Conservation (phyloP, 2,888 invertebrate species). For the Phaonia tiefii region DNA sequence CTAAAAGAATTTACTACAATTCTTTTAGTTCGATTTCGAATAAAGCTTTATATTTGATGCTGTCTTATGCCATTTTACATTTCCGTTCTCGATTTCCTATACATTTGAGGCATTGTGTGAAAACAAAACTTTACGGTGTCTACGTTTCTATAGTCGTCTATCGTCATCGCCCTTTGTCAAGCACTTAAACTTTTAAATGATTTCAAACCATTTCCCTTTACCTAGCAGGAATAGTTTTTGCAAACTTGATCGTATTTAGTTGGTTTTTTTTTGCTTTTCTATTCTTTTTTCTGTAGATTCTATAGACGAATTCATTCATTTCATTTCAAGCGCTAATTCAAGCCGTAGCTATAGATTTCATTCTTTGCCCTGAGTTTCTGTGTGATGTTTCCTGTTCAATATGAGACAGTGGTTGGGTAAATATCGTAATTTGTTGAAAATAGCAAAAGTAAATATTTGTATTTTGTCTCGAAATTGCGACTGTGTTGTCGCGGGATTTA, state of each 20-base stretch:
- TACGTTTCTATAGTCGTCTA: conserved; percentile 9
- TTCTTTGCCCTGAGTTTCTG: background rate
- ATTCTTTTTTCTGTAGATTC: too few species aligned
- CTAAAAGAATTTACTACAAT: conserved; percentile 25
- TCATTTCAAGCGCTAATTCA: conserved; percentile 63
- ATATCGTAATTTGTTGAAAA: too few species aligned
- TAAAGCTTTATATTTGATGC: conserved; percentile 42
- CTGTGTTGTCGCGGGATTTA: too few species aligned
- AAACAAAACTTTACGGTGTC: background rate
- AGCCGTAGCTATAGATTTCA: conserved; percentile 29
- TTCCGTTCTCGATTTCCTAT: conserved; percentile 52
- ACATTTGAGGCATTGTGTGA: conserved; percentile 22
- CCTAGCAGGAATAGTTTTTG: background rate
- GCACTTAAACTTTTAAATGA: conserved; percentile 62
- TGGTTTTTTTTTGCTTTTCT: conserved; percentile 2
- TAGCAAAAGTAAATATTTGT: too few species aligned
- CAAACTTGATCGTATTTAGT: background rate
- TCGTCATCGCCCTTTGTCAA: conserved; percentile 46
- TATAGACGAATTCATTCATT: conserved; percentile 32
- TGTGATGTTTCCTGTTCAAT: conserved; percentile 8
- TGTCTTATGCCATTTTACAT: conserved; percentile 38
- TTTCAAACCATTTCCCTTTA: conserved; percentile 17
- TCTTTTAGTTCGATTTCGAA: conserved; percentile 27
- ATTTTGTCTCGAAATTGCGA: too few species aligned
- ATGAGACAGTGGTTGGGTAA: too few species aligned